These are phyloP conservation scores for Malurus elegans DNA, from an alignment of 2,113 vertebrate genomes.

Conservation along the genomic window DNA sequence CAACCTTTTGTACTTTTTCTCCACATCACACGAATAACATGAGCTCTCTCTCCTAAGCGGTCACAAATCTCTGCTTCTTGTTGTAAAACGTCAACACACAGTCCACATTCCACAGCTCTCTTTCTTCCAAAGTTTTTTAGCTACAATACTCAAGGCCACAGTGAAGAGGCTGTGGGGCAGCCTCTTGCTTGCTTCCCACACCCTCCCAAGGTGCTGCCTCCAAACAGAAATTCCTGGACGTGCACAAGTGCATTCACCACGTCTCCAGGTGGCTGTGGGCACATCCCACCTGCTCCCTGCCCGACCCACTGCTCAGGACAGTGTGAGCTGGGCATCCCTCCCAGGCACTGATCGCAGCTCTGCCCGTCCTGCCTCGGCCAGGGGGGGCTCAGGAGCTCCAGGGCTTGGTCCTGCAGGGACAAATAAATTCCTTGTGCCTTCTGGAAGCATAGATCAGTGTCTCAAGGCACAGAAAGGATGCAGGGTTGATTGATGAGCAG, in stretches of 20 bases:
- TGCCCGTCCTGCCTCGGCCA: not conserved
- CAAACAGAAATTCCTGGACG: not conserved
- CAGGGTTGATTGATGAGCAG: not conserved
- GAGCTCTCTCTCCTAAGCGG: too few species aligned
- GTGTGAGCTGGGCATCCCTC: not conserved
- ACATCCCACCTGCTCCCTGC: not conserved
- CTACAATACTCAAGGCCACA: too few species aligned
- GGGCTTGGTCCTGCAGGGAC: not conserved
- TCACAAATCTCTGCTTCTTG: too few species aligned
- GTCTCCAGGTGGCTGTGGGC: too few species aligned
- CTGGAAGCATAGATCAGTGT: not conserved
- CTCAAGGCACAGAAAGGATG: not conserved
- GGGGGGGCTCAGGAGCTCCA: not conserved
- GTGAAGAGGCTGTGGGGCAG: too few species aligned
- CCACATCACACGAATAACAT: too few species aligned
- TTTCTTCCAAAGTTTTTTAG: too few species aligned
- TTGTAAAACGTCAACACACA: too few species aligned
- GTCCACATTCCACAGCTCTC: too few species aligned
- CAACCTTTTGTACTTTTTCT: too few species aligned
- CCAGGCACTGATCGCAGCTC: not conserved
- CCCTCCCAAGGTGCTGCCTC: not conserved
- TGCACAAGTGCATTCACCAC: fast-evolving
- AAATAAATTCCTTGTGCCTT: not conserved
- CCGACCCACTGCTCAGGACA: fast-evolving
- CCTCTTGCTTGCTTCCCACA: too few species aligned